phyloP scores from a whole-genome alignment of 2,888 invertebrate species.

The Drosophila siamana region DNA sequence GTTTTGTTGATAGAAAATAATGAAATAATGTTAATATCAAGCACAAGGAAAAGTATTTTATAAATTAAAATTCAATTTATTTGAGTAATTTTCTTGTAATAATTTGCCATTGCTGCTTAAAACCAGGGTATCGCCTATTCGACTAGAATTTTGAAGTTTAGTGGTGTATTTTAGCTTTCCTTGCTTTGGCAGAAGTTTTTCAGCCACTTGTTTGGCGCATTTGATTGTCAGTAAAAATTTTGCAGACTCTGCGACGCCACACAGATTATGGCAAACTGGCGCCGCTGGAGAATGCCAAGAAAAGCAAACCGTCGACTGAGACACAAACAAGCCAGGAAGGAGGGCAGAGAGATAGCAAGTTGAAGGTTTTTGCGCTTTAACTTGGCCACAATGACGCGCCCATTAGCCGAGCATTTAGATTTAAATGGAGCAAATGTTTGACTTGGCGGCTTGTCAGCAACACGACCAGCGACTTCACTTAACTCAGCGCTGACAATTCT shows the following conservation, averaged over 20 bases:
- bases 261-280: conserved; percentile 82
- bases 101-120: too few relatives aligned
- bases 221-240: conserved; percentile 80
- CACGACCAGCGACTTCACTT: conserved; percentile 48
- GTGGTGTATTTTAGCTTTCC: conserved; percentile 29
- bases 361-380: conserved; percentile 58
- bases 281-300: conserved; percentile 55
- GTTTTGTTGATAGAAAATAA: too few relatives aligned
- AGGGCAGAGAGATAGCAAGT: conserved; percentile 13
- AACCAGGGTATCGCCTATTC: conserved; percentile 28
- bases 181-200: conserved; percentile 58
- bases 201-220: conserved; percentile 59
- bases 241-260: conserved; percentile 82
- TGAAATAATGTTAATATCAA: too few relatives aligned
- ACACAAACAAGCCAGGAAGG: not conserved
- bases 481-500: conserved; percentile 56
- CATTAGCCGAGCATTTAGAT: conserved; percentile 55
- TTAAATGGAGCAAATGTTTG: conserved; percentile 66
- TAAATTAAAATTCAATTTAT: too few relatives aligned
- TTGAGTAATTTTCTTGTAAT: too few relatives aligned
- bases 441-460: conserved; percentile 60
- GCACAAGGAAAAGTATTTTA: too few relatives aligned
- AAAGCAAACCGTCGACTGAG: not conserved
- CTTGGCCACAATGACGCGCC: conserved; percentile 57
- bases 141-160: not conserved